Base-by-base conservation (phyloP, 2,113 vertebrate species). In the Rhinolophus sinicus region DNA sequence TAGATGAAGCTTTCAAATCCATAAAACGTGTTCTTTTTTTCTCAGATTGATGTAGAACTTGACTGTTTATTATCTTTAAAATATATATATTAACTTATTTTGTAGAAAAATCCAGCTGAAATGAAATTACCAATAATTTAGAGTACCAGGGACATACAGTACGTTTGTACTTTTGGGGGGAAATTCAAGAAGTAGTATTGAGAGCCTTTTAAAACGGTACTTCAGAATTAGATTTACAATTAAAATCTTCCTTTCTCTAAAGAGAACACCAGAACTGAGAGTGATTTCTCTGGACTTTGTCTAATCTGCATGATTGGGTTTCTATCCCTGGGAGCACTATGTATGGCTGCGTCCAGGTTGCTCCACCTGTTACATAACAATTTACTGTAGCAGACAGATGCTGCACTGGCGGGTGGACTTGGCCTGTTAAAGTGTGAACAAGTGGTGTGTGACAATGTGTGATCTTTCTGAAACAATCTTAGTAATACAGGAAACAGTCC, bases 381-480 rank as follows among this genome's bases (percentile, higher is more conserved):
- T 4, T 50, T 38, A 92, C 38, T 65, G 33, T 67, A 40, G 18
- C 76, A 72, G n/a, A 19, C 24, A 87, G 22, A 72, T 58, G 52
- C 38, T 72, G 1, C 76, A 16, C 38, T 82, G 52, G 62, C 10
- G 22, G 24, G 62, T 93, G 69, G 1, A 73, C 44, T 85, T 82
- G 80, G n/a, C 52, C 70, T 58, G 26, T 90, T 50, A 24, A 70
- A 88, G 19, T 83, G 26, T 38, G 78, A 97, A n/a, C 56, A 92
- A 85, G 21, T 78, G 28, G 62, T 47, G 26, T 72, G 10, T 83
- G 82, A 80, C 26, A 40, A 2, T 44, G 15, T 52, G 35, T 88
- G 22, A 64, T 93, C 44, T 72, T 70, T 69, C 24, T 28, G 33
- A 96, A 93, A 69, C 38, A 87, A 80, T 65, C 22, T 78, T 76